phyloP scores from a whole-genome alignment of 1,140 invertebrate species.

The Delia radicum region DNA sequence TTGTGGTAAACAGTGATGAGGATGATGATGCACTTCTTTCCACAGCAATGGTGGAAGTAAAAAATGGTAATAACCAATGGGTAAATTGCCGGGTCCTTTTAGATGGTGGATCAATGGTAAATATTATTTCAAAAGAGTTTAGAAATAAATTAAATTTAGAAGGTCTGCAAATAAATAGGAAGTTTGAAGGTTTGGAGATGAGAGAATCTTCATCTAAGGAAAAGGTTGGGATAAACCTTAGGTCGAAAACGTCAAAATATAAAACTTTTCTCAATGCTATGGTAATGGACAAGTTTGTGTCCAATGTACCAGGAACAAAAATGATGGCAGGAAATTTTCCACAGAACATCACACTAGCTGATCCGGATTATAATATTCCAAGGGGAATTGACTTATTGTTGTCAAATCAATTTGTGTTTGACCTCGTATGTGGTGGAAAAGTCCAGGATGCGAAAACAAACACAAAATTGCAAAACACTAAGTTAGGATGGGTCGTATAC shows the following conservation, averaged over 20 bases:
- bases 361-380: constrained; percentile 40
- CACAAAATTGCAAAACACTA: constrained; percentile 27
- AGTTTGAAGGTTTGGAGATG: constrained; percentile 9
- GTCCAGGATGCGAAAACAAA: constrained; percentile 20
- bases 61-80: neutral
- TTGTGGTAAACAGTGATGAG: neutral
- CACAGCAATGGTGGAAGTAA: neutral
- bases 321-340: constrained; percentile 14
- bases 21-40: neutral
- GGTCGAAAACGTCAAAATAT: neutral
- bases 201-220: neutral
- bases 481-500: constrained; percentile 32
- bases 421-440: constrained; percentile 30
- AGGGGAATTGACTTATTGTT: constrained; percentile 37
- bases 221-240: constrained; percentile 9
- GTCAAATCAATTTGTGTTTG: constrained; percentile 34
- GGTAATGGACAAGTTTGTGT: neutral
- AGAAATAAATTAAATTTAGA: constrained; percentile 26
- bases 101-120: constrained; percentile 21
- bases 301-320: neutral
- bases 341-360: constrained; percentile 32
- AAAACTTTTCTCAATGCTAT: constrained; percentile 4
- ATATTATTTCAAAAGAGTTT: constrained; percentile 26
- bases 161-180: neutral
- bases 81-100: constrained; percentile 18